A percentile compares a stretch with the other conserved stretches of the same genome.
Conservation (phyloP, 2,113 vertebrate genomes). For the Misgurnus mizolepis region DNA sequence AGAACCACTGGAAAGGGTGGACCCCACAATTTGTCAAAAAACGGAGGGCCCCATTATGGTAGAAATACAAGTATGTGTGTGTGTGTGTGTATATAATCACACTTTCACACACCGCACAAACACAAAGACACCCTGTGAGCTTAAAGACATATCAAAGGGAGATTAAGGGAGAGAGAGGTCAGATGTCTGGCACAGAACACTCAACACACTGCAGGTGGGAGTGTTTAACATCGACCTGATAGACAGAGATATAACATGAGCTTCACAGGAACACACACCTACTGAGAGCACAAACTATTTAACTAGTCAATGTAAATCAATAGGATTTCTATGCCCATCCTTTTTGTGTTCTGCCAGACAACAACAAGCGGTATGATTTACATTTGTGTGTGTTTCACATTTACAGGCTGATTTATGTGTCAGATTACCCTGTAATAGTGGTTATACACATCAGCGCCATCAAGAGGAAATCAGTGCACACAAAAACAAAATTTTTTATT, state of each 20-base stretch:
- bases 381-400: too few species aligned
- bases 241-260: constrained; percentile 1
- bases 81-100: too few species aligned
- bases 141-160: background rate
- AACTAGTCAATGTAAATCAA: too few species aligned
- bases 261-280: background rate
- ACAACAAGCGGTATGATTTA: too few species aligned
- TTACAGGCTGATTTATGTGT: too few species aligned
- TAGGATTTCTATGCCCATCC: too few species aligned
- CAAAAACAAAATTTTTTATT: too few species aligned
- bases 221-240: constrained; percentile 7
- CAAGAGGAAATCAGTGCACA: too few species aligned
- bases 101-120: background rate
- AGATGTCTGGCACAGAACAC: background rate
- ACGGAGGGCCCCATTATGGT: background rate
- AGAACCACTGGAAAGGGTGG: constrained; percentile 3
- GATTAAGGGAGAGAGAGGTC: background rate
- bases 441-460: too few species aligned
- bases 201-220: background rate
- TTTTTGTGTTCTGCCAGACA: too few species aligned
- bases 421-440: too few species aligned
- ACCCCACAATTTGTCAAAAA: background rate
- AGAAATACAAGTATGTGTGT: background rate
- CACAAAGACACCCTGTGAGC: background rate
- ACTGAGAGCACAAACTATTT: background rate